These are phyloP conservation scores for Jordanella pulchra DNA, from an alignment of 2,797 vertebrate genomes.

Conservation along the genomic window DNA sequence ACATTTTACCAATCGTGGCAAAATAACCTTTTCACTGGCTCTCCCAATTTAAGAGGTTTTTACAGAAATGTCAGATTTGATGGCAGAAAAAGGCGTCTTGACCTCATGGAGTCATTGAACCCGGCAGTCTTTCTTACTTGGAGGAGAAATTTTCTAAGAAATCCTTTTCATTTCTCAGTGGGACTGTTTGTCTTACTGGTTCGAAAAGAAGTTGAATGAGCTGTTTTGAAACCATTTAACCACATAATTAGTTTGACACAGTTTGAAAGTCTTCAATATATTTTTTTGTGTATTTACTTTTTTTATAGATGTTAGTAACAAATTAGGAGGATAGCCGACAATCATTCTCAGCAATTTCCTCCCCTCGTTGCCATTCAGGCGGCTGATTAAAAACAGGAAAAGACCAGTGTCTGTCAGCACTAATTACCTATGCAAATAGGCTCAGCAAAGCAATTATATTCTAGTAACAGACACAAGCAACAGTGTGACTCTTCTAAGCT, in stretches of 20 bases:
- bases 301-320: constrained; percentile 9
- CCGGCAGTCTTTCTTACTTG: constrained; percentile 9
- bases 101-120: constrained; percentile 21
- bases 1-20: constrained; percentile 52
- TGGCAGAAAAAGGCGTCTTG: constrained; percentile 41
- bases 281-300: constrained; percentile 15
- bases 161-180: constrained; percentile 20
- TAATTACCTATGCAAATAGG: constrained; percentile 63
- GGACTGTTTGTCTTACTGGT: neutral
- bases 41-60: constrained; percentile 40
- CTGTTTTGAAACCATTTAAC: constrained; percentile 12
- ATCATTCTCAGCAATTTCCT: constrained; percentile 13
- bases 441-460: constrained; percentile 50
- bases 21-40: constrained; percentile 43
- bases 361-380: constrained; percentile 30
- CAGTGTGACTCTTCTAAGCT: neutral
- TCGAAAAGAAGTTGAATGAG: neutral
- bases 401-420: constrained; percentile 42
- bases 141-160: constrained; percentile 17
- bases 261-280: neutral
- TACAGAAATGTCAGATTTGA: constrained; percentile 43
- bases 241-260: neutral
- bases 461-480: constrained; percentile 20
- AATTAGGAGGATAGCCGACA: constrained; percentile 11
- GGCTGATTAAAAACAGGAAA: constrained; percentile 37